A percentile compares a stretch with the other conserved stretches of the same genome.
These are phyloP conservation scores for Temnothorax nylanderi DNA, from an alignment of 1,140 invertebrate genomes.

Conservation along the genomic window DNA sequence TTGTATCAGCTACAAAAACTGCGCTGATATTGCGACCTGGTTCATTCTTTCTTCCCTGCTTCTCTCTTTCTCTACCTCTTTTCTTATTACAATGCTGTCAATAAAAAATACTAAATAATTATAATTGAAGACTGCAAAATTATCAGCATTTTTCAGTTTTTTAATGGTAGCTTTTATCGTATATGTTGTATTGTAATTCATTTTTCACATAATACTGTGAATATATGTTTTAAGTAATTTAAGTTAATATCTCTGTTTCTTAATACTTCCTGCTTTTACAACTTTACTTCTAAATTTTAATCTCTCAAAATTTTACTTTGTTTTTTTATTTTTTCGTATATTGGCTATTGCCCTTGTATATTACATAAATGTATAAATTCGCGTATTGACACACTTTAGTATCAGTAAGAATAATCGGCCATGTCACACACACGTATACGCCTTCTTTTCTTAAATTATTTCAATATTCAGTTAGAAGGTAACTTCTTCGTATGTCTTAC, in stretches of 20 bases:
- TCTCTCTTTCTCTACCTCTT: not conserved
- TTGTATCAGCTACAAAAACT: constrained; percentile 29
- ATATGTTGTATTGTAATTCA: not conserved
- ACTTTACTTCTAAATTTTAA: not conserved
- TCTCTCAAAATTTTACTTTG: not conserved
- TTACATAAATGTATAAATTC: constrained; percentile 14
- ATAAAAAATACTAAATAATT: not conserved
- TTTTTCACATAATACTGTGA: not conserved
- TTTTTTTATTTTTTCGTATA: not conserved
- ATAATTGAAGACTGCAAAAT: not conserved
- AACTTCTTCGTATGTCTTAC: constrained; percentile 66
- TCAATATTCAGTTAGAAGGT: constrained; percentile 75
- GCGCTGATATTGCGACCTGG: not conserved
- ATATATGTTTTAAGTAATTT: not conserved
- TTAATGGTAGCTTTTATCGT: not conserved
- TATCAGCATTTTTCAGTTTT: not conserved
- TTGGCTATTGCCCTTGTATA: not conserved
- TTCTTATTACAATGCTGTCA: not conserved
- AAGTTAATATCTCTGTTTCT: not conserved
- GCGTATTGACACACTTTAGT: not conserved
- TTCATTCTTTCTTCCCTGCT: not conserved
- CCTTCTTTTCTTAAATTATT: constrained; percentile 76
- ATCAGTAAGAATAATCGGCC: constrained; percentile 57
- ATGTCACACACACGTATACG: constrained; percentile 40
- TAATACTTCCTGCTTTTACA: not conserved